Evolutionary conservation across 2,888 invertebrate genomes (phyloP), one percentile per base, ranked within the genome.

Genomic region (Bedellia somnulentella): DNA sequence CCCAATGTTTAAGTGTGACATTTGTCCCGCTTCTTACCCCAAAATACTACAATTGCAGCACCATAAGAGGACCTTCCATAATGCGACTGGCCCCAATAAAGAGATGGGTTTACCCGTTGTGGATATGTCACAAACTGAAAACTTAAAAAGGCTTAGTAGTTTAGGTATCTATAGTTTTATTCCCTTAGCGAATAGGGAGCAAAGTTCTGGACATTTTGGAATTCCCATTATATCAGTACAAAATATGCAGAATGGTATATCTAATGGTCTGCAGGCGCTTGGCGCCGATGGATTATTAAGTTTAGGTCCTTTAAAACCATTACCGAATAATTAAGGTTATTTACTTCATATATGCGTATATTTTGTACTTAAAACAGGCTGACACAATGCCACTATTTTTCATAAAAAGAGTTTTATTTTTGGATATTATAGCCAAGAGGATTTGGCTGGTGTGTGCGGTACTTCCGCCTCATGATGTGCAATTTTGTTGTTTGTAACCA

Each of bases 101-200:
- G 87, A 88, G 45, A 58, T 88, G 33, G 87, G 86, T 0, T 60
- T 88, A 42, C 89, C 88, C 0, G 80, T 88, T 1, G 83, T 88
- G 0, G 87, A 88, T 47, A 52, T 88, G 15, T 83, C 84, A 27
- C 82, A 85, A 35, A 82, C 84, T 6, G 82, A 83, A 9, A 80
- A 83, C 14, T 57, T 86, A 29, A 79, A 80, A 42, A 78, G 83
- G 40, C 62, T 88, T 8, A 77, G 80, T 37, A 78, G 59, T 46
- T 63, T 87, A 45, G 88, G 88, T 24, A 85, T 88, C 37, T 81
- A 82, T 46, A 85, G 83, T 61, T 87, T 83, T 57, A 87, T 89
- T 43, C 87, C 88, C 1, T 49, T 88, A 36, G 83, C 84, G 2
- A 82, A 83, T 40, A 62, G 81, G 13, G 81, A 81, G 34, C 80